Evolutionary conservation across 2,888 invertebrate species (phyloP).

Genomic region (Zelleria hepariella): DNA sequence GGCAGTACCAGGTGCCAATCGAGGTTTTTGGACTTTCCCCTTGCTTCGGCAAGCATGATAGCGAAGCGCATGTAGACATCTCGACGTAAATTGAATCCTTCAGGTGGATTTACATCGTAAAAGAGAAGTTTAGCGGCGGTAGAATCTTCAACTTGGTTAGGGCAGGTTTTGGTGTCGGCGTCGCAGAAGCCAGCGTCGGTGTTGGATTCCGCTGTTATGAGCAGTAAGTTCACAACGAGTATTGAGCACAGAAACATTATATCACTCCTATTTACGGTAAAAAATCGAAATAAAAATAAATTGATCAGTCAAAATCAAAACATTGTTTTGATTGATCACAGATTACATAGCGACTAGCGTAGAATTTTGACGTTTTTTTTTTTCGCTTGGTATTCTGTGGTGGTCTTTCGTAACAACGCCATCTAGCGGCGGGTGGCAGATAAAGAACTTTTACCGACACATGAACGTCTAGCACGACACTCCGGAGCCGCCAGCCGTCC

Average conservation of each 20-base stretch:
- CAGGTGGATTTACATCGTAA: slow-evolving; percentile 95
- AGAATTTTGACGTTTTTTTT: too few species aligned
- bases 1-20: slow-evolving; percentile 85
- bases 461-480: too few species aligned
- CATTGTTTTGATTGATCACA: too few species aligned
- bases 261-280: neutral
- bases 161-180: neutral
- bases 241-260: neutral
- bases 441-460: too few species aligned
- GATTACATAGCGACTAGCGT: too few species aligned
- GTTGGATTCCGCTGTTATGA: neutral
- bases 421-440: too few species aligned
- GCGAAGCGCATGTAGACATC: slow-evolving; percentile 97
- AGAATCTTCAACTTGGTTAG: neutral
- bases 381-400: too few species aligned
- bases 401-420: too few species aligned
- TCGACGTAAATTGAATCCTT: slow-evolving; percentile 96
- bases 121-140: slow-evolving; percentile 77
- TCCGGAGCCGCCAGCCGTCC: too few species aligned
- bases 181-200: neutral
- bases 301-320: neutral
- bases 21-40: slow-evolving; percentile 53
- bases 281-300: neutral
- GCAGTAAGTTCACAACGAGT: neutral
- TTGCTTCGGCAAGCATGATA: slow-evolving; percentile 80